Conservation (phyloP, 2,113 vertebrate species). For the Pteruthius melanotis region DNA sequence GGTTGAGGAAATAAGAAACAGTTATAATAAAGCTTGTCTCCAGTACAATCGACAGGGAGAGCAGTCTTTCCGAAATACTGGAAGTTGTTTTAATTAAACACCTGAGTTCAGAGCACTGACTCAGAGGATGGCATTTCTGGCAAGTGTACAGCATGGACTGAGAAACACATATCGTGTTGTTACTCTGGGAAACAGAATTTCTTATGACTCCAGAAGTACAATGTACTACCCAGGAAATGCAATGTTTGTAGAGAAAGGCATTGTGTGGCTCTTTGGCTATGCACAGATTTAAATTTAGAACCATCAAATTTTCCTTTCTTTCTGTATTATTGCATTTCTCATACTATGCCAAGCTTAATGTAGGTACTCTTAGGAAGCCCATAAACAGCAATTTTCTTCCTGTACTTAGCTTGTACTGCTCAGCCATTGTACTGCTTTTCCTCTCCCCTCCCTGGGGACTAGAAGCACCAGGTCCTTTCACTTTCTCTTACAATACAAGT, state of each 20-base stretch:
- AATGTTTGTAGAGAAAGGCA: not conserved
- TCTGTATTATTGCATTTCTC: not conserved
- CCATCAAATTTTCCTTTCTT: not conserved
- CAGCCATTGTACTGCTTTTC: conserved; percentile 18
- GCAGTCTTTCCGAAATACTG: not conserved
- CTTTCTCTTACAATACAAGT: conserved; percentile 11
- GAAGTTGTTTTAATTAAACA: not conserved
- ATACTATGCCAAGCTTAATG: not conserved
- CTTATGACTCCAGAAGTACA: not conserved
- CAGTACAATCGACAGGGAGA: not conserved
- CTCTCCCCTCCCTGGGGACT: not conserved
- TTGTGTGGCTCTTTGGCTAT: not conserved
- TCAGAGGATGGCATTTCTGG: not conserved
- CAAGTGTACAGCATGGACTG: not conserved
- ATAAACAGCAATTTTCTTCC: conserved; percentile 26
- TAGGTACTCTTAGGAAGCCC: not conserved
- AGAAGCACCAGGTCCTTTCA: conserved; percentile 1
- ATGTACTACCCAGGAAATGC: not conserved
- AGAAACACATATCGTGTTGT: not conserved
- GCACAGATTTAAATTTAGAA: not conserved
- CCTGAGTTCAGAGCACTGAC: not conserved
- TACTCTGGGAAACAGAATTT: not conserved
- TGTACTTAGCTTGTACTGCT: not conserved
- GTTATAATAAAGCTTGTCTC: not conserved
- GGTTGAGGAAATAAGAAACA: not conserved